Base-by-base conservation (phyloP, 2,797 vertebrate species). In the Sebastes goodei region DNA sequence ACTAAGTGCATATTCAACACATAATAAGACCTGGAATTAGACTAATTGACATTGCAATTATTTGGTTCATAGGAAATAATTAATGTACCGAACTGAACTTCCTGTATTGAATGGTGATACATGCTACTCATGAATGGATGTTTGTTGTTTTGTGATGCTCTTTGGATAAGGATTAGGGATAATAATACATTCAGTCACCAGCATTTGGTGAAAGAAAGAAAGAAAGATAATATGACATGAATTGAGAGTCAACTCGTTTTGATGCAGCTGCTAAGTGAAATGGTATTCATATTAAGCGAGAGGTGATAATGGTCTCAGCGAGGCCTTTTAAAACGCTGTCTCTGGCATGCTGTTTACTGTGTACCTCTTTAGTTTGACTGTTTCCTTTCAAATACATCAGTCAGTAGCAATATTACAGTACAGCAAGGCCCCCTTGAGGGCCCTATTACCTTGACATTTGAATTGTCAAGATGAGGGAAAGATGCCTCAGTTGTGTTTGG, bases 391-490 rank as follows among this genome's bases (percentile, higher is more conserved):
- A 71, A 30, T 67, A 64, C 29, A 65, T 82, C 74, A 74, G 64
- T 69, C 61, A 53, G 15, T 71, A 38, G 49, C 15, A 66, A 17
- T 33, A 49, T 75, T 46, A 20, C 42, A 46, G 20, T 66, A 67
- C 33, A 83, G 33, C 20, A 53, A 27, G 17, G 15, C 10, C 46
- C 49, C 76, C 53, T 46, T 52, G 3, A 61, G 63, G 76, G 76
- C 25, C 57, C 76, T 20, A 65, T 81, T 81, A 75, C 70, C 27
- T 66, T 29, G 7, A 65, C 74, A 74, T 76, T 72, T 57, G 52
- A 71, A 71, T 53, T 68, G 57, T 80, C 25, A 71, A 32, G 55
- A 63, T 87, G 66, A 81, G 30, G 62, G 11, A 70, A 53, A 63
- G 23, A 69, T 69, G 61, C 25, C 59, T 76, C 10, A n/a, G 74